Conservation (phyloP, 2,113 vertebrate genomes). For the Rhodinocichla rosea region DNA sequence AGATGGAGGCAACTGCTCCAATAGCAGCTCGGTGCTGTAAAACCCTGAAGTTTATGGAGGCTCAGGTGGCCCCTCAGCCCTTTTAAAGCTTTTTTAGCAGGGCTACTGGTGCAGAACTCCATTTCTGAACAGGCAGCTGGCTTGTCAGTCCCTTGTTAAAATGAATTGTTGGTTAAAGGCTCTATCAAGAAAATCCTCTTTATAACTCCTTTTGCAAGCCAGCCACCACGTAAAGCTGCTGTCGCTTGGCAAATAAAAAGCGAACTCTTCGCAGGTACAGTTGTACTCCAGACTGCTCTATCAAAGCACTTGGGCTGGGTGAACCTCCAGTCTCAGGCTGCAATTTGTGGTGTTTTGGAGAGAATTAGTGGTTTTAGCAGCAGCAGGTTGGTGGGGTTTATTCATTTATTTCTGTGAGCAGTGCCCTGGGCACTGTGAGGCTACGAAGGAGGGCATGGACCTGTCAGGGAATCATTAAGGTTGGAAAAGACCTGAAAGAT, state of each 20-base stretch:
- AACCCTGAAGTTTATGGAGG: constrained; percentile 42
- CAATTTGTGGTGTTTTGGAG: not conserved
- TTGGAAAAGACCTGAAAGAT: not conserved
- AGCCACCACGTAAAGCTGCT: not conserved
- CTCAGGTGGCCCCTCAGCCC: constrained; percentile 52
- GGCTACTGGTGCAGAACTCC: not conserved
- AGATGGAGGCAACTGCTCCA: not conserved
- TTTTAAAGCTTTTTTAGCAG: constrained; percentile 59
- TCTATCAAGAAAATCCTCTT: constrained; percentile 38
- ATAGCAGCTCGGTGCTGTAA: not conserved
- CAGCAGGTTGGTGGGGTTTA: not conserved
- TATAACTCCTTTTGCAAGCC: constrained; percentile 7
- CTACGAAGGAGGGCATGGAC: not conserved
- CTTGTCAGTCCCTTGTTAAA: constrained; percentile 42
- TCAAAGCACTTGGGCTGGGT: not conserved
- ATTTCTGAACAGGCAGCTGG: constrained; percentile 24
- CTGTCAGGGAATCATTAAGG: not conserved
- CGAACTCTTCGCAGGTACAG: not conserved
- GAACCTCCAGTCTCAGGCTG: not conserved
- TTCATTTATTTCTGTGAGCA: not conserved
- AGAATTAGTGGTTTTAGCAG: not conserved
- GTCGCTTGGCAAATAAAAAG: not conserved
- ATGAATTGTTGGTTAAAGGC: constrained; percentile 60
- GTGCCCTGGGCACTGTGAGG: not conserved
- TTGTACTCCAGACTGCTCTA: fast-evolving